Evolutionary conservation across 2,113 vertebrate species (phyloP).

Genomic region (Circaetus cinerascens): DNA sequence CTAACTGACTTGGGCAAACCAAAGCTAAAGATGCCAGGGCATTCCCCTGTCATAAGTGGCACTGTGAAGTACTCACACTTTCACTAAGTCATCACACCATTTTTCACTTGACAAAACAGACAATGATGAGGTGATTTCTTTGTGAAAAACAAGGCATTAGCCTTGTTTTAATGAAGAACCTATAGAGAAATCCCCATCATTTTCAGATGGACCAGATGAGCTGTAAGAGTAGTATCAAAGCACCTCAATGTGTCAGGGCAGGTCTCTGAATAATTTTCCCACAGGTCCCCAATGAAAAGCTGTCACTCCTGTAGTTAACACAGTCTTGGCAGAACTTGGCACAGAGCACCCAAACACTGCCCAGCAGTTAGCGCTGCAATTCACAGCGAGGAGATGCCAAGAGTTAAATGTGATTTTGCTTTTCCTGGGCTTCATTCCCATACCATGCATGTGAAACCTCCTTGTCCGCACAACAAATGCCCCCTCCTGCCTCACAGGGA

Average conservation of each 20-base stretch:
- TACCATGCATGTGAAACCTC: neutral
- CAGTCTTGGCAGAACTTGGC: neutral
- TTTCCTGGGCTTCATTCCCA: neutral
- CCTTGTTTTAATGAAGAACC: neutral
- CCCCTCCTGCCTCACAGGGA: neutral
- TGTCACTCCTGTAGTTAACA: neutral
- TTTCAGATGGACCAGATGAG: neutral
- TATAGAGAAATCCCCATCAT: neutral
- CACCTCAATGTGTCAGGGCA: neutral
- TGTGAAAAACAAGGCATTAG: neutral
- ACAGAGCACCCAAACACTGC: accelerated
- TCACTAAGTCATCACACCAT: neutral
- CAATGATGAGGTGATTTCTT: neutral
- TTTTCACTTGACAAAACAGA: neutral
- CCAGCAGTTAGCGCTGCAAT: neutral
- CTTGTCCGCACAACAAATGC: neutral
- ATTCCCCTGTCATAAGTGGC: neutral
- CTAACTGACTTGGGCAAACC: neutral
- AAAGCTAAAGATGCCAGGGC: neutral
- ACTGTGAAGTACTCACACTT: neutral
- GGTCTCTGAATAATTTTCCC: neutral
- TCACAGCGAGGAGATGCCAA: neutral
- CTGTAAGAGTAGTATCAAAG: neutral
- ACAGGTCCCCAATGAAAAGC: neutral
- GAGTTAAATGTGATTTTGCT: neutral